Evolutionary conservation across 2,888 invertebrate species (phyloP).

Genomic region (Rhopalosiphum nymphaeae): DNA sequence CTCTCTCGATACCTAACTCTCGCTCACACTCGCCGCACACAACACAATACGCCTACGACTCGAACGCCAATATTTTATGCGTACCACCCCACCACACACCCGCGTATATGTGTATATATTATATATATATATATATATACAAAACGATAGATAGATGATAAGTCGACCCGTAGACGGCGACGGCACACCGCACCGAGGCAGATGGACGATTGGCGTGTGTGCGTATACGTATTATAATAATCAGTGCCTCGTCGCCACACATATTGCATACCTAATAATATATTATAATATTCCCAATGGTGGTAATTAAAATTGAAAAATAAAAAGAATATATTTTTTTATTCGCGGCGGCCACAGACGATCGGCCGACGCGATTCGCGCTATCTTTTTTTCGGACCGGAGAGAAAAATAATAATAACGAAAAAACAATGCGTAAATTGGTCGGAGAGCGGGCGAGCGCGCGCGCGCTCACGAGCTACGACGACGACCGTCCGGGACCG

Average conservation of each 20-base stretch:
- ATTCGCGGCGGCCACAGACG: neutral
- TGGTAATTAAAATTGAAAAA: slow-evolving; percentile 48
- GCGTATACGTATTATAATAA: neutral
- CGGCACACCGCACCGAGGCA: neutral
- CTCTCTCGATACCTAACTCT: too few relatives aligned
- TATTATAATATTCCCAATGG: neutral
- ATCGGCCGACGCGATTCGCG: slow-evolving; percentile 35
- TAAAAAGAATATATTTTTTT: neutral
- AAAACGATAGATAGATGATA: slow-evolving; percentile 16
- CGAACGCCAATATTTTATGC: slow-evolving; percentile 38
- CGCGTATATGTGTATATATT: neutral
- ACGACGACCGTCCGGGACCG: neutral
- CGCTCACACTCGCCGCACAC: neutral
- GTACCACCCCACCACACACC: neutral
- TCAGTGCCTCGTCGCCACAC: neutral
- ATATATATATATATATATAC: neutral
- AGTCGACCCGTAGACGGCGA: slow-evolving; percentile 14
- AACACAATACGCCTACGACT: slow-evolving; percentile 42
- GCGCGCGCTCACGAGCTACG: neutral
- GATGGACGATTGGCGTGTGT: slow-evolving; percentile 10
- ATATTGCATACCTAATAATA: neutral
- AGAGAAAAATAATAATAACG: neutral
- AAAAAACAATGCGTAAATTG: slow-evolving; percentile 46
- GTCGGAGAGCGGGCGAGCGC: neutral
- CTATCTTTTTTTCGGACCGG: slow-evolving; percentile 54